phyloP scores from a whole-genome alignment of 2,113 vertebrate species.

The Thomomys bottae region DNA sequence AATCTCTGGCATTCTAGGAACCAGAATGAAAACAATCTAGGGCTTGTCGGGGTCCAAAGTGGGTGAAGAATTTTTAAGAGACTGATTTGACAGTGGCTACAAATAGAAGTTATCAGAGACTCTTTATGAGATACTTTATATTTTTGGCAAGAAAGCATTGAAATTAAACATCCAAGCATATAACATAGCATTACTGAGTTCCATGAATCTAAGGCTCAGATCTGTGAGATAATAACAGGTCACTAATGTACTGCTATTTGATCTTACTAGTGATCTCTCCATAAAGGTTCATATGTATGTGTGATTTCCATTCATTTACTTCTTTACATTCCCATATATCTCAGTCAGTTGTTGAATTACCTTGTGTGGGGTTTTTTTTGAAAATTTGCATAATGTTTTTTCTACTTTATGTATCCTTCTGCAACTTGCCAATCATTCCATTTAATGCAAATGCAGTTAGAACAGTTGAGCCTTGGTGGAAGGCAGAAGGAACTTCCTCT shows the following conservation, averaged over 20 bases:
- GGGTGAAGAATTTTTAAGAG: not conserved
- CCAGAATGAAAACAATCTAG: not conserved
- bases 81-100: not conserved
- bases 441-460: slow-evolving; percentile 69
- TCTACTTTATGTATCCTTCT: slow-evolving; percentile 11
- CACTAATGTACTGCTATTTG: not conserved
- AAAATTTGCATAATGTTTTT: slow-evolving; percentile 54
- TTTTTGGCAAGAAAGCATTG: slow-evolving; percentile 40
- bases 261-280: not conserved
- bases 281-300: not conserved
- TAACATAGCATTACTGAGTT: not conserved
- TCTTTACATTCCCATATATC: slow-evolving; percentile 20
- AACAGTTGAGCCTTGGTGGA: slow-evolving; percentile 47
- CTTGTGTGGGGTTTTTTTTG: slow-evolving; percentile 51
- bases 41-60: not conserved
- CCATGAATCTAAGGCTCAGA: not conserved
- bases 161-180: not conserved
- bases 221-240: not conserved
- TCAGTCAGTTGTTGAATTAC: slow-evolving; percentile 10
- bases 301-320: not conserved
- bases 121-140: not conserved
- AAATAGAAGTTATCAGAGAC: not conserved
- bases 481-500: slow-evolving; percentile 50
- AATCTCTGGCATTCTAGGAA: slow-evolving; percentile 35
- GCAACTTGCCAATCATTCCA: slow-evolving; percentile 58